Evolutionary conservation across 2,888 invertebrate genomes (phyloP), one percentile per base, ranked within the genome.

Genomic region (Diloba caeruleocephala): DNA sequence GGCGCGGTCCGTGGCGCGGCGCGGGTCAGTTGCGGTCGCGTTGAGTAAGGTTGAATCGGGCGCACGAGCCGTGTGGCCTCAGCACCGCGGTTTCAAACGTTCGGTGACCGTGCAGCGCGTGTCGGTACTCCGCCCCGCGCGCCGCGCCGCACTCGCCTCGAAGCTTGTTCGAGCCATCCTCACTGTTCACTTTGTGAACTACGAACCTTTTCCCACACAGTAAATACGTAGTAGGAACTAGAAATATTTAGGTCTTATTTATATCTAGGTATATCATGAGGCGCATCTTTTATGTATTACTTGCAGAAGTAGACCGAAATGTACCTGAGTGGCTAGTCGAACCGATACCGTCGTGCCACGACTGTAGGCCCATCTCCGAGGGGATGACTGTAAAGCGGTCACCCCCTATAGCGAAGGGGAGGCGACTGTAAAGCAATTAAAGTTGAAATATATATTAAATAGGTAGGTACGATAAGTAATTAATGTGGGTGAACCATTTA

Each of bases 21-120:
- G 90, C 89, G 88, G 92, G 92, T 92, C 92, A 93, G 92, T 85
- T 87, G 92, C 92, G 92, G 93, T 92, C 92, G 91, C 90, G 81
- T 93, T 93, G 93, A 92, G 93, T 92, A 92, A 93, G 93, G 93
- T 92, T 92, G 92, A 91, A 90, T 90, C 89, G 92, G 89, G 87
- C 90, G 89, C 92, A 91, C 90, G 90, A 90, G 91, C 89, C 86
- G 82, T 54, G 70, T 66, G 85, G 93, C 92, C 89, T 89, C 89
- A 76, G 28, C 52, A 88, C 87, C 72, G 76, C 75, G 92, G 89
- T 90, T 92, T 75, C 90, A 81, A 84, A 82, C 92, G 92, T 91
- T 92, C 92, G 90, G 84, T 88, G 92, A 91, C 90, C 91, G 90
- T 83, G 84, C 84, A 81, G 91, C 94, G 94, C 94, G 94, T 94